Percentiles rank a stretch among this genome's conserved stretches.
Conservation (phyloP, 2,888 invertebrate genomes). For the Monoplex corrugatus region DNA sequence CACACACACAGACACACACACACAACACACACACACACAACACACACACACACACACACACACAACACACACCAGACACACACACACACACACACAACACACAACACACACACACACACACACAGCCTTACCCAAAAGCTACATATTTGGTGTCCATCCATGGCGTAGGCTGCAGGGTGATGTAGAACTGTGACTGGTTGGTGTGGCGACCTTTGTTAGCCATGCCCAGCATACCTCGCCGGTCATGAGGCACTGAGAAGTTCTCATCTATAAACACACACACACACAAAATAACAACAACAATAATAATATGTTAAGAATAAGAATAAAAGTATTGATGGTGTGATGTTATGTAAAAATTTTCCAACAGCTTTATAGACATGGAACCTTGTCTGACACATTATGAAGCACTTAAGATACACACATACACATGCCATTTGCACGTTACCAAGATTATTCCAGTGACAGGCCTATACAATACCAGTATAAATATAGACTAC, state of each 20-base stretch:
- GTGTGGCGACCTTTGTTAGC: slow-evolving; percentile 87
- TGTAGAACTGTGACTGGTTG: slow-evolving; percentile 88
- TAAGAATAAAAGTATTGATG: too few relatives aligned
- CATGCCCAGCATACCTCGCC: slow-evolving; percentile 88
- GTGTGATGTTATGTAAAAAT: too few relatives aligned
- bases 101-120: slow-evolving; percentile 2
- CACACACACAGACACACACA: not conserved
- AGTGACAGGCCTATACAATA: too few relatives aligned
- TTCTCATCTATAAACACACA: slow-evolving; percentile 85
- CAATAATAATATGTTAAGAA: too few relatives aligned
- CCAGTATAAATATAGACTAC: too few relatives aligned
- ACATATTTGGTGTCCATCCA: slow-evolving; percentile 90
- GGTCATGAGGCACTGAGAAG: slow-evolving; percentile 86
- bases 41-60: slow-evolving; percentile 28
- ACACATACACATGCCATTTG: too few relatives aligned
- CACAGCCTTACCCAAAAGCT: slow-evolving; percentile 86
- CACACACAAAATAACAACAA: not conserved
- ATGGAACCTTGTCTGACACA: too few relatives aligned
- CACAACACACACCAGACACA: too few relatives aligned
- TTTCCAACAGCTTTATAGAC: too few relatives aligned
- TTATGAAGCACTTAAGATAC: too few relatives aligned
- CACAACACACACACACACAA: not conserved
- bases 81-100: slow-evolving; percentile 21
- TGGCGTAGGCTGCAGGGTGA: slow-evolving; percentile 86
- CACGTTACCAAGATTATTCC: too few relatives aligned